Evolutionary conservation across 2,888 invertebrate genomes (phyloP), one percentile per base, ranked within the genome.

Genomic region (Platypus cylindrus): DNA sequence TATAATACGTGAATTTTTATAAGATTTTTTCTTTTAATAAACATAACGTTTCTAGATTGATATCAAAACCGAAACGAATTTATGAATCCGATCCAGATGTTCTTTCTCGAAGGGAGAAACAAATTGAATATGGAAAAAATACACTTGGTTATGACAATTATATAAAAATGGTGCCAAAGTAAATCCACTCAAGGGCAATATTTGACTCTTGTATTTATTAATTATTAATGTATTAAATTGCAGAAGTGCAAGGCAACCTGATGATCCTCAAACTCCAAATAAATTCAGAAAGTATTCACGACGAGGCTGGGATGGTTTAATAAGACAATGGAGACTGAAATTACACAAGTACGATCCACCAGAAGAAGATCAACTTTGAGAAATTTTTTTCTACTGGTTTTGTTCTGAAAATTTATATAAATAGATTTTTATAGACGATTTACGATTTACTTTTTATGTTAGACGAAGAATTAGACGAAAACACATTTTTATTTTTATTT

Each of bases 71-170:
- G 30, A 42, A 28, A 36, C 9, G 16, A 8, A 36, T 48, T 20
- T 30, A 65, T 17, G 91, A 91, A 63, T 75, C 72, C 5, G 84
- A 93, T 63, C 70, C 75, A 11, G 64, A 53, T 3, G 60, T 82
- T 15, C 62, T 94, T 38, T 64, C 70, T 24, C 71, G 93, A 42
- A 69, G 93, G 26, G 89, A 91, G 55, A 93, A 93, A 61, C 90
- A 91, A 63, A 83, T 94, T 51, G 89, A 91, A 59, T 94, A 86
- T 65, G 94, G 94, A 8, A 93, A 91, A 63, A 90, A 89, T 54
- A 93, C 93, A 17, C 62, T 78, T 45, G 86, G 85, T 24, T 93
- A 93, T 58, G 75, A 80, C 47, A 75, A 76, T 59, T 93, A 87
- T 48, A 53, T 67, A 7, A 64, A 68, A 47, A 49, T 64, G 48